phyloP scores from a whole-genome alignment of 2,797 vertebrate genomes.

The Rousettus madagascariensis region DNA sequence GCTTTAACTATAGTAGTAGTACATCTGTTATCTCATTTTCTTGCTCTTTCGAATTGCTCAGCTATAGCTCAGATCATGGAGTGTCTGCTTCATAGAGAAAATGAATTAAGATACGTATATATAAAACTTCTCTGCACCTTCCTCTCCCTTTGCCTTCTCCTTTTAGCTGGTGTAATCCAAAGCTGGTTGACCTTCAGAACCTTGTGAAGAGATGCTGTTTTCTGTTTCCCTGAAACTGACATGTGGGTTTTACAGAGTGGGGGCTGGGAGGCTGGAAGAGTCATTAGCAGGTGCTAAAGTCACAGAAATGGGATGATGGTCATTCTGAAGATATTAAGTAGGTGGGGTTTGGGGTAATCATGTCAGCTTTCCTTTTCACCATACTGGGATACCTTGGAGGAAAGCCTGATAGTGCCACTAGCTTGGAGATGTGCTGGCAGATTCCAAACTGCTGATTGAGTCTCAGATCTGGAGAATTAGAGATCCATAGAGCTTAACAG shows the following conservation, averaged over 20 bases:
- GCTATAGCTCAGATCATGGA: not conserved
- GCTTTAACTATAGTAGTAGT: not conserved
- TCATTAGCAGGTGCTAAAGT: constrained; percentile 24
- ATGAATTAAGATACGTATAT: not conserved
- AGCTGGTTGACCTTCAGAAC: constrained; percentile 1
- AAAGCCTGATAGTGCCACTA: not conserved
- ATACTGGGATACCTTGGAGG: not conserved
- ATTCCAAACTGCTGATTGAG: not conserved
- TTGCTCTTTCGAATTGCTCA: constrained; percentile 16
- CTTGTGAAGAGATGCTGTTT: constrained; percentile 35
- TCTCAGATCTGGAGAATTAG: not conserved
- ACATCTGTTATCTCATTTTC: not conserved
- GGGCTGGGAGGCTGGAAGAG: not conserved
- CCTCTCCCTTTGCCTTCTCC: not conserved
- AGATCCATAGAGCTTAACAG: not conserved
- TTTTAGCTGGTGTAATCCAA: constrained; percentile 16
- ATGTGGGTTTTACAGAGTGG: constrained; percentile 44
- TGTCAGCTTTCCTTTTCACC: not conserved
- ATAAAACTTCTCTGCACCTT: not conserved
- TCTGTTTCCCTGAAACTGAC: constrained; percentile 62
- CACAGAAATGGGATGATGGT: not conserved
- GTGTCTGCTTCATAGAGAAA: not conserved
- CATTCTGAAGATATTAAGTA: not conserved
- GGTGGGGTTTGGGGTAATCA: not conserved
- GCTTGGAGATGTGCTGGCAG: not conserved